Percentiles rank a stretch among this genome's conserved stretches.
These are phyloP conservation scores for Cyaniris semiargus DNA, from an alignment of 2,888 invertebrate genomes.

Conservation along the genomic window DNA sequence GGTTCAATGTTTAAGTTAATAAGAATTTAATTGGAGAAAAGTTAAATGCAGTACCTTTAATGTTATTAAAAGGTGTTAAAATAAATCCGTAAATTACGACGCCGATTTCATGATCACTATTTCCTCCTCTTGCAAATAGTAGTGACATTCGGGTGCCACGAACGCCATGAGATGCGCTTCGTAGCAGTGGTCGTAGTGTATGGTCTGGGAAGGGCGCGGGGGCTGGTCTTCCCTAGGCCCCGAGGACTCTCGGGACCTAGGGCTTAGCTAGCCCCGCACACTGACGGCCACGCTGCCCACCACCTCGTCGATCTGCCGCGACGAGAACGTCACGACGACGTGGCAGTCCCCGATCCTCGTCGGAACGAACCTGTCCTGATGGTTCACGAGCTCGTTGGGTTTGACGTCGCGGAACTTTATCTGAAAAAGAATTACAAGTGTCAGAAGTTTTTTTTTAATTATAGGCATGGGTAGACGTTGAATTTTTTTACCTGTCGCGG, in stretches of 20 bases:
- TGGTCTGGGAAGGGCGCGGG: slow-evolving; percentile 64
- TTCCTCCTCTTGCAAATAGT: slow-evolving; percentile 70
- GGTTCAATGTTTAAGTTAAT: neutral
- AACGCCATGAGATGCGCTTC: slow-evolving; percentile 52
- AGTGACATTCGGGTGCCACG: slow-evolving; percentile 63
- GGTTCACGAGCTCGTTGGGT: slow-evolving; percentile 82
- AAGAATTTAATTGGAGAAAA: too few relatives aligned
- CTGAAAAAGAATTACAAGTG: slow-evolving; percentile 46
- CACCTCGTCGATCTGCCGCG: slow-evolving; percentile 83
- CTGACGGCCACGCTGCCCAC: slow-evolving; percentile 79
- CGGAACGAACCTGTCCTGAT: slow-evolving; percentile 82
- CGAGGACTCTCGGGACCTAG: slow-evolving; percentile 66
- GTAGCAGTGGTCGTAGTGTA: slow-evolving; percentile 64
- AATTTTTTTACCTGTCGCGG: slow-evolving; percentile 73
- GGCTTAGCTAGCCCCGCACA: slow-evolving; percentile 76
- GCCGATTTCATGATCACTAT: slow-evolving; percentile 66
- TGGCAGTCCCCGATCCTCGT: slow-evolving; percentile 81
- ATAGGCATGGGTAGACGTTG: neutral
- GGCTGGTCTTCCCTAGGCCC: slow-evolving; percentile 50
- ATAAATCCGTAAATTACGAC: slow-evolving; percentile 41
- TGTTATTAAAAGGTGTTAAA: neutral
- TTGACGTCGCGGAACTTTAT: slow-evolving; percentile 82
- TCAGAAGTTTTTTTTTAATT: neutral
- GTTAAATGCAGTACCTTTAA: neutral
- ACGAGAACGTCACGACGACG: slow-evolving; percentile 84